Conservation (phyloP, 2,888 invertebrate species). For the Diploptera punctata region DNA sequence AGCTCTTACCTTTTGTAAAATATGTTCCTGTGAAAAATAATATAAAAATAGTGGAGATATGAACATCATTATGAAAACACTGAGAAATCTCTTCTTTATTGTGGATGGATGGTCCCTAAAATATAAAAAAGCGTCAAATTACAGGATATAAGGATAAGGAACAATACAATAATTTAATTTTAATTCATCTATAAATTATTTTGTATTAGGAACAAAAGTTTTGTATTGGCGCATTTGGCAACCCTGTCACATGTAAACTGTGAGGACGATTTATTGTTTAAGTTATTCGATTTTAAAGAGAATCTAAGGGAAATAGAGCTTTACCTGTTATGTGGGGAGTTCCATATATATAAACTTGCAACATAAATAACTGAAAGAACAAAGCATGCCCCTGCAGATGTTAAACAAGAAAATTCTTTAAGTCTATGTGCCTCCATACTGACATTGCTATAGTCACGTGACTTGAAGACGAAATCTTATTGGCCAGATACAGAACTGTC, state of each 20-base stretch:
- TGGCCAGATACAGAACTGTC: conserved; percentile 45
- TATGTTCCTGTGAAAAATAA: conserved; percentile 69
- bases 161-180: no score
- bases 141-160: background rate
- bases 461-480: conserved; percentile 47
- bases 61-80: conserved; percentile 82
- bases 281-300: background rate
- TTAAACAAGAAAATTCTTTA: conserved; percentile 58
- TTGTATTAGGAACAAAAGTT: no score
- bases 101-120: conserved; percentile 87
- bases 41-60: conserved; percentile 81
- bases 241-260: conserved; percentile 36
- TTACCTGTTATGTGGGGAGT: conserved; percentile 74
- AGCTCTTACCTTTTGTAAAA: conserved; percentile 64
- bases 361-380: conserved; percentile 81
- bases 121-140: background rate
- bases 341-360: conserved; percentile 89
- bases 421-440: conserved; percentile 53
- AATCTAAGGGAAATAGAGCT: background rate
- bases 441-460: conserved; percentile 54
- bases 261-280: background rate
- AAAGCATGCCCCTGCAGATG: conserved; percentile 76
- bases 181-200: no score
- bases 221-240: conserved; percentile 39
- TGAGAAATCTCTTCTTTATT: conserved; percentile 86